Base-by-base conservation (phyloP, 2,113 vertebrate species). In the Cairina moschata region DNA sequence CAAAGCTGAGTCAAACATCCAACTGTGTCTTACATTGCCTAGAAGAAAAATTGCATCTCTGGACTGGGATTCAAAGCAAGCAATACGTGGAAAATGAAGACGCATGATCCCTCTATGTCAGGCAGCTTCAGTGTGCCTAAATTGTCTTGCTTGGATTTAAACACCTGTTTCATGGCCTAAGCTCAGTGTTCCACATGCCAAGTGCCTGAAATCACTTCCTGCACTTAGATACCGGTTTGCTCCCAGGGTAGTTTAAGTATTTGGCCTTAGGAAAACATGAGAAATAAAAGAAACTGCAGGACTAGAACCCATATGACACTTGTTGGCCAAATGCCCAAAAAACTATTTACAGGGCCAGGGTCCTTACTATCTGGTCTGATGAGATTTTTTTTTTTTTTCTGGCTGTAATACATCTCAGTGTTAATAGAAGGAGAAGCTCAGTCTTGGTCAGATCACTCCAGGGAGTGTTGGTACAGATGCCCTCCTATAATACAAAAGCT, bases 371-470 rank as follows among this genome's bases (percentile, higher is more conserved):
- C 77, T 72, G 25, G 2, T 75, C 22, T 89, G 81, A 94, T 83
- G 42, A 7, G 21, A 48, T 89, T 87, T 91, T 66, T n/a, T 52
- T 38, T 91, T 66, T n/a, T 52, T 82, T 89, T 65, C 84, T 75
- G 66, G 46, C 15, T 89, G 56, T 50, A 87, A 55, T 68, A 46
- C 25, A 56, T 56, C 84, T 75, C 74, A 52, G 38, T 65, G 90
- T 87, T 72, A 94, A 92, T 28, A 93, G 60, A 11, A 93, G 83
- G 60, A 60, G 56, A 78, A 92, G 36, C 34, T 88, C 92, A 96
- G 65, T 54, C 50, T 58, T 83, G 91, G 89, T 77, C 89, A 84
- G 58, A 87, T 89, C 86, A 84, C 90, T 59, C 77, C 84, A 89
- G 84, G 91, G 69, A 87, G 73, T 63, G 48, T 62, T 18, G 0